Conservation (phyloP, 2,797 vertebrate species). For the Neosilurus mollespiculum region DNA sequence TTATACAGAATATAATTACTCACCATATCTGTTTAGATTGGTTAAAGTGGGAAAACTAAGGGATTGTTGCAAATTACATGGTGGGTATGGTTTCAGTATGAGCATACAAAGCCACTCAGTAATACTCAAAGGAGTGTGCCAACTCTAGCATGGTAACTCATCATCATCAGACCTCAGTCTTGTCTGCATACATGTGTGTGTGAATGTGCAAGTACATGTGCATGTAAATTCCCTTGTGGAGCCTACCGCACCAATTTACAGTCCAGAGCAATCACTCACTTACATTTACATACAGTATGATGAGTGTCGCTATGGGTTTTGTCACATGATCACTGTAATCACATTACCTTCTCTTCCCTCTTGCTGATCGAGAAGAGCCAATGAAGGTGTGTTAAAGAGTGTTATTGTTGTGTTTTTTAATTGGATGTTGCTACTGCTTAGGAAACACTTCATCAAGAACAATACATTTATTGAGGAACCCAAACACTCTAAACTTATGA, state of each 20-base stretch:
- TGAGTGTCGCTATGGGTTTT: constrained; percentile 74
- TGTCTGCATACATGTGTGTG: constrained; percentile 51
- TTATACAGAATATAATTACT: background rate
- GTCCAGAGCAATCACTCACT: constrained; percentile 81
- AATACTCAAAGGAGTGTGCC: constrained; percentile 73
- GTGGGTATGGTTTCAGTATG: constrained; percentile 62
- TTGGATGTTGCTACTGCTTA: background rate
- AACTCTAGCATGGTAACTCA: constrained; percentile 59
- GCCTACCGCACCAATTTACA: constrained; percentile 78
- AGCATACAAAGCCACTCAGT: constrained; percentile 66
- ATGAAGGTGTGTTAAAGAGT: constrained; percentile 1
- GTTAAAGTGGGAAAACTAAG: constrained; percentile 12
- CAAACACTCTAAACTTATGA: background rate
- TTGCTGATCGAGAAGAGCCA: constrained; percentile 20
- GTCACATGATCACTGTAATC: constrained; percentile 67
- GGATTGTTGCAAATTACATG: constrained; percentile 51
- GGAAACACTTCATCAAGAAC: background rate
- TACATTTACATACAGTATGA: constrained; percentile 82
- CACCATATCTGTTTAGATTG: background rate
- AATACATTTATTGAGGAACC: background rate
- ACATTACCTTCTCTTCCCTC: constrained; percentile 41
- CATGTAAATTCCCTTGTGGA: constrained; percentile 74
- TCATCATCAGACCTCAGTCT: constrained; percentile 73
- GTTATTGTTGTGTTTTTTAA: constrained; percentile 16
- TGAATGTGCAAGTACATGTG: constrained; percentile 14